Base-by-base conservation (phyloP, 2,113 vertebrate genomes). In the Tylochromis polylepis region DNA sequence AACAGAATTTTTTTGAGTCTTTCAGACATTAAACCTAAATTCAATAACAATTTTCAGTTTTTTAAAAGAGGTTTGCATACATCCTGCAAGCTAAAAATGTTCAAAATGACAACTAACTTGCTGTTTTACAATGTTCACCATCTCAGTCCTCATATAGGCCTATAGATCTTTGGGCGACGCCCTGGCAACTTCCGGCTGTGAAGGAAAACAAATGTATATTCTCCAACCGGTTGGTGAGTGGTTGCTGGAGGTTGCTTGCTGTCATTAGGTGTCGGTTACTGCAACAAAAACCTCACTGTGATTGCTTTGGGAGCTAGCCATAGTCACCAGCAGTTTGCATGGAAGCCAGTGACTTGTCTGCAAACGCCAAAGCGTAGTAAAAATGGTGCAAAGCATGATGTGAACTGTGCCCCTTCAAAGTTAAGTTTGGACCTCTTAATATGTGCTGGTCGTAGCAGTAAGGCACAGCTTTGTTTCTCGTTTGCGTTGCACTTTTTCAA, bases 401-500 rank as follows among this genome's bases (percentile, higher is more conserved):
- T 24, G 41, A 67, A 67, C 24, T 1, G 38, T 16, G n/a, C 12
- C 5, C 9, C 8, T 27, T 70, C 14, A 70, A 70, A 70, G 62
- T 24, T 22, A 65, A 38, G 11, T 0, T 65, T 0, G 36, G 22
- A 70, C 22, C 20, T 3, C 43, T 41, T 41, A 41, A 2, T 43
- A 43, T 70, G 65, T 24, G 3, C n/a, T 70, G 0, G 65, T 43
- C 6, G 1, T 8, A 65, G 60, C 60, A 65, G 34, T 38, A 22
- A 38, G 36, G 36, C 36, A 38, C 8, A 9, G 10, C 36, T 38
- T 38, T n/a, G n/a, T 38, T 38, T 9, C 36, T 38, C n/a, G n/a
- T n/a, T 24, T 67, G 62, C 0, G 11, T 41, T 67, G 62, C 34
- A 67, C 11, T 67, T 41, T 65, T 65, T 65, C 8, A 70, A 24